Base-by-base conservation (phyloP, 1,140 invertebrate genomes). In the Dreissena rostriformis region DNA sequence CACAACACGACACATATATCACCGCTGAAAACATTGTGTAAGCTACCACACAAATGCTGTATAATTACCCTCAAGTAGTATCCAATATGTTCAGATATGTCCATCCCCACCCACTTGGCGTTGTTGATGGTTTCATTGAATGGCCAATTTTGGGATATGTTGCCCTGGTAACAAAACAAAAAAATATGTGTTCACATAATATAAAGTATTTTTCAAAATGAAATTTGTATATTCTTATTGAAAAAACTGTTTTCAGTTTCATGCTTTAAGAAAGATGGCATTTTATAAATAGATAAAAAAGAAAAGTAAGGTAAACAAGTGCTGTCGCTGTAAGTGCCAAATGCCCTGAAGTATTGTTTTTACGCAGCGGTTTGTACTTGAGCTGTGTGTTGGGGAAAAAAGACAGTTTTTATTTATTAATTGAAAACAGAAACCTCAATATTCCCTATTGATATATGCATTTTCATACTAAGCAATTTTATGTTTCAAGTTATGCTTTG, bases 31-130 rank as follows among this genome's bases (percentile, higher is more conserved):
- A 39, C 39, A 39, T 39, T 39, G 4, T 39, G 39, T 39, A 39
- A 2, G 4, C 39, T 39, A 39, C 39, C 39, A 39, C 39, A 39
- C 4, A 39, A 8, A 39, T 39, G 4, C 57, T 5, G 17, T 61
- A 61, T 61, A 24, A 6, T 86, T 84, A 93, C 93, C 85, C 80
- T 88, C 29, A 93, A 71, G 84, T 94, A 93, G 61, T 88, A 71
- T n/a, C 90, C 86, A 39, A 93, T 73, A n/a, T 95, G 94, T 11
- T 94, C 92, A 12, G 95, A 94, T 94, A 99, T 99, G 22, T 94
- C 93, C 87, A 99, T 96, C 0, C 98, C 98, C 26, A 99, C 94
- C 98, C 98, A 99, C 72, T 96, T 95, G 0, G 97, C 97, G 90
- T 97, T 97, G 91, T 98, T 97, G 28, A 94, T 91, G 10, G 92